Base-by-base conservation (phyloP, 2,888 invertebrate genomes). In the Mesorhabditis sp. region DNA sequence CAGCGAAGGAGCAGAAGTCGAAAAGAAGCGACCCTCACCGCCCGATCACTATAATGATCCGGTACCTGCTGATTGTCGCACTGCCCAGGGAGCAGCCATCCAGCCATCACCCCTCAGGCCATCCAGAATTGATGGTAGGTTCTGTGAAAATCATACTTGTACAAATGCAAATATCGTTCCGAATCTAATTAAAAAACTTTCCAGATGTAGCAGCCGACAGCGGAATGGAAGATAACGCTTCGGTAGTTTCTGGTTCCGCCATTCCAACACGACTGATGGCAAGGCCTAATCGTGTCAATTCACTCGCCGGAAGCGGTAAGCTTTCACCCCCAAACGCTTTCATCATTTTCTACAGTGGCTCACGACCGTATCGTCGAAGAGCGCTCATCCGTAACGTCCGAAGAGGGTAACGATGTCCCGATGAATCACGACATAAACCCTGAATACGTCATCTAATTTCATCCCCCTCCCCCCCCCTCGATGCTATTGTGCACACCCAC, bases 381-480 rank as follows among this genome's bases (percentile, higher is more conserved):
- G 58, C 58, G 58, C 10, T 10, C 58, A 10, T 50, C 58, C 2
- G 58, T 50, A 13, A n/a, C 58, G n/a, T 50, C 58, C 7, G 58
- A 50, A 50, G 58, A 50, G 58, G 58, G 58, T 50, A 50, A 50
- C 58, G 58, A 50, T 50, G 10, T 50, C 58, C 58, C 58, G 58
- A n/a, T n/a, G 7, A n/a, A n/a, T 13, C 58, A 50, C 58, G 58
- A 50, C n/a, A n/a, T 50, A 10, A 50, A 50, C 58, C 58, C 58
- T 13, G 58, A 50, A 50, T 50, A 50, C n/a, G 58, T 50, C 58
- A 50, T 50, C n/a, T 50, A 50, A 50, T 28, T 28, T 28, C 28
- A 28, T 28, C 2, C 28, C 28, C n/a, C n/a, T n/a, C n/a, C n/a
- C n/a, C n/a, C n/a, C n/a, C n/a, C 28, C 28, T 2, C 28, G 28